Conservation (phyloP, 2,797 vertebrate genomes). For the Pterois miles region DNA sequence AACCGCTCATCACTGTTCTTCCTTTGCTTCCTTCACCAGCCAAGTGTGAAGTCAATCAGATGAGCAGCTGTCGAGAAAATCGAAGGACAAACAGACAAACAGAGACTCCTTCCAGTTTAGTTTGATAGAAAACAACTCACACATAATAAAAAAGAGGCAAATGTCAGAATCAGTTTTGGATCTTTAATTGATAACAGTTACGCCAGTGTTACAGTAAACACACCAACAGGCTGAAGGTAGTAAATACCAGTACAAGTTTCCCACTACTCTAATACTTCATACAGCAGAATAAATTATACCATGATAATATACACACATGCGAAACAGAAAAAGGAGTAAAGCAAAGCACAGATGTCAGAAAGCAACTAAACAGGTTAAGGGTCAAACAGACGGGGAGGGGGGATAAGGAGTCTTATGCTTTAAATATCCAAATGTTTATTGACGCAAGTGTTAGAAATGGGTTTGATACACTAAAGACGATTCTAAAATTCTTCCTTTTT, state of each 20-base stretch:
- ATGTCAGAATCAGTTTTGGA: constrained; percentile 75
- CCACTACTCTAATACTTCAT: constrained; percentile 98
- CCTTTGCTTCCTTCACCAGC: background rate
- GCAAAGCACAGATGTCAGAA: constrained; percentile 84
- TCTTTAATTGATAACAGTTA: constrained; percentile 99
- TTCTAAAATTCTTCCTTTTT: constrained; percentile 79
- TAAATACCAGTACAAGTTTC: constrained; percentile 98
- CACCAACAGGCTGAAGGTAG: constrained; percentile 99
- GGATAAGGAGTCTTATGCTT: constrained; percentile 69
- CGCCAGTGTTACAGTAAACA: constrained; percentile 99
- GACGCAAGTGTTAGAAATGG: constrained; percentile 82
- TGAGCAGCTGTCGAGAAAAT: background rate
- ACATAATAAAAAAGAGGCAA: constrained; percentile 21
- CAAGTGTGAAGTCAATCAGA: background rate
- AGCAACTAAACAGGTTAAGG: constrained; percentile 79
- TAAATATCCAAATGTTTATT: constrained; percentile 85
- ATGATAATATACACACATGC: constrained; percentile 93
- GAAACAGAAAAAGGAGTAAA: constrained; percentile 82
- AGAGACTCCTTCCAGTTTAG: background rate
- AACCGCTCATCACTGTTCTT: background rate
- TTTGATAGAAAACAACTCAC: background rate
- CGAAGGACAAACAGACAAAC: background rate
- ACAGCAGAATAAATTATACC: constrained; percentile 99
- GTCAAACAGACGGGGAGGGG: constrained; percentile 60
- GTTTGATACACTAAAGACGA: constrained; percentile 81